Conservation (phyloP, 2,113 vertebrate genomes). For the Gymnobelideus leadbeateri region DNA sequence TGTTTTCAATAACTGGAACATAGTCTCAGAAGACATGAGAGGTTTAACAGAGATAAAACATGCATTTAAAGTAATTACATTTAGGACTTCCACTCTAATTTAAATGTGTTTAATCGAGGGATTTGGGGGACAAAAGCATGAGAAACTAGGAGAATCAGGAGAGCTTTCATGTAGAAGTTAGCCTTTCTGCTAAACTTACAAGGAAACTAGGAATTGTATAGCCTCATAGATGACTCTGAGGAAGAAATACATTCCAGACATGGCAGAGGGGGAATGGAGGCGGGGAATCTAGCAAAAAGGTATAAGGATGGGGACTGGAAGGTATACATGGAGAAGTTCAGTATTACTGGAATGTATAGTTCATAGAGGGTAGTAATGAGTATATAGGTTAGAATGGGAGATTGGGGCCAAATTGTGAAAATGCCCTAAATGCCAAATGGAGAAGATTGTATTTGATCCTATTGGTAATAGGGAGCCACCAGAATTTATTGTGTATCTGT, state of each 20-base stretch:
- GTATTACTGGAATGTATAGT: not conserved
- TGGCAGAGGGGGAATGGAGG: not conserved
- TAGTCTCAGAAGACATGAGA: not conserved
- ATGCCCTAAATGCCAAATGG: not conserved
- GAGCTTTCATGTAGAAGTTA: not conserved
- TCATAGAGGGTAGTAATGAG: not conserved
- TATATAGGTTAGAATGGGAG: not conserved
- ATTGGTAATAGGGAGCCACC: not conserved
- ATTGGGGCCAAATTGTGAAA: not conserved
- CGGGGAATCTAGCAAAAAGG: too few species aligned
- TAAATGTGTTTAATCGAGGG: not conserved
- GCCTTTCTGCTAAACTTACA: not conserved
- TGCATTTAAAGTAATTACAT: not conserved
- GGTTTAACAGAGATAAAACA: not conserved
- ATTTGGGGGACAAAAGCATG: not conserved
- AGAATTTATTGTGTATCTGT: not conserved
- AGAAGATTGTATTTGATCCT: not conserved
- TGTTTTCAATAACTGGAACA: not conserved
- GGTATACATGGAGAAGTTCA: not conserved
- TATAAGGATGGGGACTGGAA: not conserved
- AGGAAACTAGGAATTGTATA: too few species aligned
- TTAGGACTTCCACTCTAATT: not conserved
- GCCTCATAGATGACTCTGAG: too few species aligned
- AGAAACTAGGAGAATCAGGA: not conserved
- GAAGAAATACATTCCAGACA: not conserved